phyloP scores from a whole-genome alignment of 2,888 invertebrate genomes.

The Erebia palarica region DNA sequence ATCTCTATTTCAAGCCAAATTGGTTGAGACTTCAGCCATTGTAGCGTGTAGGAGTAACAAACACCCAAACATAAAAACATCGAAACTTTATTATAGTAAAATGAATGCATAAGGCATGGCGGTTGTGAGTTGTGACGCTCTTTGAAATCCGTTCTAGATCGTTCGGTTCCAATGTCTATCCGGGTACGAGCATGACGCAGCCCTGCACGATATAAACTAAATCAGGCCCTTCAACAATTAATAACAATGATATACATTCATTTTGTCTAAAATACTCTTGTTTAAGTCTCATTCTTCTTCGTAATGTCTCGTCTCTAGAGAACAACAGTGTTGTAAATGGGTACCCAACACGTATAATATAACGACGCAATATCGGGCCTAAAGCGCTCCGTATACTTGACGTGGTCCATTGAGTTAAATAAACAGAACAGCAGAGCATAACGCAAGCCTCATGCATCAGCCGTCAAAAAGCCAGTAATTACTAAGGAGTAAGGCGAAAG shows the following conservation, averaged over 20 bases:
- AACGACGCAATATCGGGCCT: slow-evolving; percentile 17
- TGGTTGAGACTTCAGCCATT: no score
- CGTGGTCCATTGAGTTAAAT: neutral
- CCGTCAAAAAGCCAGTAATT: no score
- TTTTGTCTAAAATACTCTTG: neutral
- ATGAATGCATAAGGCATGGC: no score
- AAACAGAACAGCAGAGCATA: neutral
- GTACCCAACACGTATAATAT: slow-evolving; percentile 27
- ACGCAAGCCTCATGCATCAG: neutral
- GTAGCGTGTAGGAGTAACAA: no score
- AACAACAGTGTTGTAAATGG: slow-evolving; percentile 25
- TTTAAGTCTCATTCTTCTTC: slow-evolving; percentile 8
- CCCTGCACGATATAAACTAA: neutral
- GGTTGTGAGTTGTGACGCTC: neutral
- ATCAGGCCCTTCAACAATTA: neutral
- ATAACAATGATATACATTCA: neutral
- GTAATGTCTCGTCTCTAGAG: slow-evolving; percentile 18
- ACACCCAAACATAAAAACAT: no score
- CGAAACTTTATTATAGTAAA: no score
- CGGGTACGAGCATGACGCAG: no score
- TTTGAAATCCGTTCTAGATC: no score
- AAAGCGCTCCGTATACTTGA: slow-evolving; percentile 19
- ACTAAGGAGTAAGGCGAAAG: no score
- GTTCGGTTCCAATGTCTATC: no score
- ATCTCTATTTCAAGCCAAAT: no score